Evolutionary conservation across 1,140 invertebrate species (phyloP), one percentile per base, ranked within the genome.

Genomic region (Drosophila willistoni): DNA sequence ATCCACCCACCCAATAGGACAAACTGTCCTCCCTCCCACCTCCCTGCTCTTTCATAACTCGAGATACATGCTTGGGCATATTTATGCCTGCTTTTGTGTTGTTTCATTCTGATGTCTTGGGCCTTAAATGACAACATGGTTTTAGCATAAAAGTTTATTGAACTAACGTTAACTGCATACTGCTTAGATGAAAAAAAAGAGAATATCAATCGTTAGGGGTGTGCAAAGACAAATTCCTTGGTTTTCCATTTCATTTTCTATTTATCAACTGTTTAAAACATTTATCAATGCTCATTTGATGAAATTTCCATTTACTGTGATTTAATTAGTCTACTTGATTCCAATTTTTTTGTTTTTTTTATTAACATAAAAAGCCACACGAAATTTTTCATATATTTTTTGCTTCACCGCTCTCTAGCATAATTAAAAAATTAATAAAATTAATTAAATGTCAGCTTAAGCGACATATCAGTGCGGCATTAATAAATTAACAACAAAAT

Each of bases 101-200:
- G 29, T 63, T 64, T 64, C 39, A 33, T 19, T 39, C 57, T 44
- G 29, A 59, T 22, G 64, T 51, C 10, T 22, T 10, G 41, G 47
- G 19, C 47, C 47, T 22, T 47, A 54, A 75, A 74, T 74, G 79
- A 87, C 77, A 73, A 83, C 77, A 83, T 63, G 79, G 79, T 89
- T 87, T 86, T 83, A 89, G 83, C 84, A 89, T 87, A 87, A 87
- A 87, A 84, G 84, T 87, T 87, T 87, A 89, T 87, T 87, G 84
- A 87, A 87, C 84, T 75, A 89, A 80, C 57, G 62, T 51, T 74
- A 68, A 74, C 64, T 64, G 72, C 56, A 69, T 66, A 51, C 44
- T 22, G 9, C 3, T 51, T 47, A 47, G 57, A 84, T 67, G 55
- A 3, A 25, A 25, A 25, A 25, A 5, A n/a, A n/a, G 55, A 47